A percentile compares a stretch with the other conserved stretches of the same genome.
These are phyloP conservation scores for Drosophila obscura DNA, from an alignment of 1,140 invertebrate genomes.

Conservation along the genomic window DNA sequence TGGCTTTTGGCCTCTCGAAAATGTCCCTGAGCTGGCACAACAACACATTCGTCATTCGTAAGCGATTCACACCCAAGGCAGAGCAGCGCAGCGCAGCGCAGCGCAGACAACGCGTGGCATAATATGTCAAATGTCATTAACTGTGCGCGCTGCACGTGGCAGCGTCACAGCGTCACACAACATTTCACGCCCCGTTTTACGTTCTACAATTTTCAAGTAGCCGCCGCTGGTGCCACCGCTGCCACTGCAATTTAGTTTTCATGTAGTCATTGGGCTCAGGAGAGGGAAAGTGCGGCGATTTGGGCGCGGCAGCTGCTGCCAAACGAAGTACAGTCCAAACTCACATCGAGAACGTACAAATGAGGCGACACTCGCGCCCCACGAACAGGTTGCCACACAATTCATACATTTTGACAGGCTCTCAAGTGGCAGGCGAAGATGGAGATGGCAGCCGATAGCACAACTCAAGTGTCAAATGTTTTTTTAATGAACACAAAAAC, in stretches of 20 bases:
- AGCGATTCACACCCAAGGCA: constrained; percentile 44
- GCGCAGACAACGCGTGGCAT: constrained; percentile 34
- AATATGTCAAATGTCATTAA: constrained; percentile 76
- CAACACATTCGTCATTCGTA: constrained; percentile 79
- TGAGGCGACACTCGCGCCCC: background rate
- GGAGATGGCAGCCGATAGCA: background rate
- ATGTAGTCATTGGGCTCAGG: constrained; percentile 6
- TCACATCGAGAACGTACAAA: background rate
- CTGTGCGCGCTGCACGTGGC: constrained; percentile 39
- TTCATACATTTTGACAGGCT: background rate
- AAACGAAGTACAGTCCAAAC: constrained; percentile 37
- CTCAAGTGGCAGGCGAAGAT: background rate
- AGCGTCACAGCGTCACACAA: background rate
- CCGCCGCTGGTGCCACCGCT: constrained; percentile 2
- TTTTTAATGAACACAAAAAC: background rate
- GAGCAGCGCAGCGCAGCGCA: no score
- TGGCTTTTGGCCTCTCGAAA: constrained; percentile 51
- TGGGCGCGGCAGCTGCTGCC: constrained; percentile 31
- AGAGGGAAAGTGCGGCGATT: constrained; percentile 26
- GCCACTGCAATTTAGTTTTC: constrained; percentile 28
- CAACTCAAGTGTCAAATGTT: background rate
- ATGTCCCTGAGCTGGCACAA: constrained; percentile 70
- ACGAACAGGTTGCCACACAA: constrained; percentile 4
- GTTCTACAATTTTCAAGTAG: constrained; percentile 36
- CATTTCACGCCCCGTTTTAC: constrained; percentile 43